Base-by-base conservation (phyloP, 2,113 vertebrate genomes). In the Propithecus coquereli region DNA sequence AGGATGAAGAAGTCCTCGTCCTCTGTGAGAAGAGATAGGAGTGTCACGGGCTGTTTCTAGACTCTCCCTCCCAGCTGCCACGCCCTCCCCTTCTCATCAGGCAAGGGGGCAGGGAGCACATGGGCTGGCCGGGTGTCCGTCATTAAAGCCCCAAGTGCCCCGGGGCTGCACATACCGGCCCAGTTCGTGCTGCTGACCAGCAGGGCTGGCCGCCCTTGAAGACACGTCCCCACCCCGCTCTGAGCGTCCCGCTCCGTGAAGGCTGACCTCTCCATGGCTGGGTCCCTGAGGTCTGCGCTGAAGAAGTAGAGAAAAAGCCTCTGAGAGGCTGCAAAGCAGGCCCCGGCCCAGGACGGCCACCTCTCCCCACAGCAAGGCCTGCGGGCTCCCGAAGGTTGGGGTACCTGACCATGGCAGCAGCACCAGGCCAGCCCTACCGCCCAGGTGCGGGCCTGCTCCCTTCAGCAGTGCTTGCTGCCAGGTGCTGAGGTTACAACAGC, bases 111-210 rank as follows among this genome's bases (percentile, higher is more conserved):
- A 11, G 45, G 59, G 59, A 32, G 83, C 52, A 73, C 34, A 10
- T 25, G 52, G 30, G 52, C 37, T 37, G 8, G 27, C 32, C n/a
- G n/a, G 71, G 52, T 37, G 30, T 50, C 30, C 7, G 5, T 6
- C 47, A 0, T 1, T 37, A 16, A 25, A 79, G 25, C 27, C 86
- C 86, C 87, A n/a, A 11, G 20, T 3, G 30, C 43, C 61, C 10
- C 0, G 40, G 54, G 9, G 52, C 83, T 71, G 52, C 65, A 50
- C 94, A 97, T 80, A 99, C 99, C 99, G 96, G 99, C 99, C 99
- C 99, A 99, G 98, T 99, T 99, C 17, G 99, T 99, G 98, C 99
- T 99, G 98, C 99, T 99, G 89, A 99, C 71, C 45, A 99, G 98
- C 43, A 99, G 98, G 11, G 99, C 99, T 0, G 99, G 99, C 11